These are phyloP conservation scores for Takifugu flavidus DNA, from an alignment of 2,113 vertebrate genomes.

Conservation along the genomic window DNA sequence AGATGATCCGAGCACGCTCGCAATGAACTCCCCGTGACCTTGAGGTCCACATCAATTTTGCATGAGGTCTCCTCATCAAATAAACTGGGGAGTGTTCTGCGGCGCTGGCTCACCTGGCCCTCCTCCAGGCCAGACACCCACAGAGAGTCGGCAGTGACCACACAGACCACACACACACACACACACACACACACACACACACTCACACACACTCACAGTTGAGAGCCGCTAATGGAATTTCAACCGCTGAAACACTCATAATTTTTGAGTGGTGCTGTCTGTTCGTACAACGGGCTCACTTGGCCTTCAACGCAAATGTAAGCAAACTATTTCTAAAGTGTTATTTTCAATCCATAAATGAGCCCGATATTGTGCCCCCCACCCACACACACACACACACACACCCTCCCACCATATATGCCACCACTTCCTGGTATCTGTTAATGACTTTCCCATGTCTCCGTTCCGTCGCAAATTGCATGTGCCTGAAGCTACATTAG, in stretches of 20 bases:
- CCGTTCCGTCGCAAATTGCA: slow-evolving; percentile 22
- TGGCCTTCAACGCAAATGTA: no score
- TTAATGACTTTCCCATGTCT: slow-evolving; percentile 23
- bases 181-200: slow-evolving; percentile 3
- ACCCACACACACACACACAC: not conserved
- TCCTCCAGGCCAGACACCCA: slow-evolving; percentile 52
- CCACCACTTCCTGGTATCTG: not conserved
- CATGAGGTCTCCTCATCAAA: slow-evolving; percentile 69
- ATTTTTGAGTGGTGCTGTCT: slow-evolving; percentile 2
- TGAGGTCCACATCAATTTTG: slow-evolving; percentile 72
- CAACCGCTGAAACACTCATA: slow-evolving; percentile 22
- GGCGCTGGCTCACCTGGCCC: slow-evolving; percentile 51
- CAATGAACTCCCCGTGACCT: slow-evolving; percentile 69
- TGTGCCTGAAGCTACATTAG: slow-evolving; percentile 44
- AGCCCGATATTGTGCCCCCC: no score
- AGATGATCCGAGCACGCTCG: slow-evolving; percentile 56
- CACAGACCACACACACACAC: slow-evolving; percentile 15
- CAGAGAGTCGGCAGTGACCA: slow-evolving; percentile 35
- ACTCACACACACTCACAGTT: not conserved
- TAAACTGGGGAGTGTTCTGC: slow-evolving; percentile 53
- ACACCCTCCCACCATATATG: not conserved
- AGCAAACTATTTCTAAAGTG: no score
- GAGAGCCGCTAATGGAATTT: slow-evolving; percentile 28
- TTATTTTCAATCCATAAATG: no score
- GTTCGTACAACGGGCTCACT: no score